A percentile compares a stretch with the other conserved stretches of the same genome.
Evolutionary conservation across 2,888 invertebrate genomes (phyloP).

Genomic region (Pollenia labialis): DNA sequence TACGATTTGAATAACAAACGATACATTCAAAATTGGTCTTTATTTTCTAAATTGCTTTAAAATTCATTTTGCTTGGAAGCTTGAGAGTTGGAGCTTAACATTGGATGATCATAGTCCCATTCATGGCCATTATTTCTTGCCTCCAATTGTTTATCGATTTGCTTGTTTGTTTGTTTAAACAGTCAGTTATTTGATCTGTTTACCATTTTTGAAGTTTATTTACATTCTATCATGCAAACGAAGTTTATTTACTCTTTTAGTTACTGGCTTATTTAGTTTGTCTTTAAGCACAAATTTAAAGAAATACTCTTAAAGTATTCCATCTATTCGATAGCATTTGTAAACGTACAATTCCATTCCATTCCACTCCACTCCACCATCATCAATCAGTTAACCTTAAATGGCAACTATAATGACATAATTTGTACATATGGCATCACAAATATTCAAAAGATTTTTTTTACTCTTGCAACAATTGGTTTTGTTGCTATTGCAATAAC

Average conservation of each 20-base stretch:
- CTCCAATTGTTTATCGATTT: constrained; percentile 5
- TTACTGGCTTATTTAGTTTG: constrained; percentile 14
- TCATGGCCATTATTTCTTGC: neutral
- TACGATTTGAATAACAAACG: constrained; percentile 37
- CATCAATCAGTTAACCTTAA: constrained; percentile 74
- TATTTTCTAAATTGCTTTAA: neutral
- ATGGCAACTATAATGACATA: constrained; percentile 74
- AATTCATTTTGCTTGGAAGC: neutral
- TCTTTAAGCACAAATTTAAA: neutral
- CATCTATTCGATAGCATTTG: constrained; percentile 25
- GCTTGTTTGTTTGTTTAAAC: neutral
- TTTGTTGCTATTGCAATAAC: constrained; percentile 26
- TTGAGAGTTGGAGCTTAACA: constrained; percentile 26
- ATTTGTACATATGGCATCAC: constrained; percentile 73
- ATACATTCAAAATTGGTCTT: constrained; percentile 28
- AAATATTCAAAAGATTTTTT: constrained; percentile 65
- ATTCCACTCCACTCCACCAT: constrained; percentile 56
- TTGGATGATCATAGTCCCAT: constrained; percentile 23
- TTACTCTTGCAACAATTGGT: constrained; percentile 51
- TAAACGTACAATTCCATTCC: constrained; percentile 34
- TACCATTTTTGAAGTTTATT: constrained; percentile 63
- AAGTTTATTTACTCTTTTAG: constrained; percentile 38
- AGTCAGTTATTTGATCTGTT: constrained; percentile 64
- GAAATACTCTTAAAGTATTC: constrained; percentile 2
- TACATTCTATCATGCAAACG: constrained; percentile 61